Evolutionary conservation across 2,113 vertebrate species (phyloP), one percentile per base, ranked within the genome.

Genomic region (Actenoides hombroni): DNA sequence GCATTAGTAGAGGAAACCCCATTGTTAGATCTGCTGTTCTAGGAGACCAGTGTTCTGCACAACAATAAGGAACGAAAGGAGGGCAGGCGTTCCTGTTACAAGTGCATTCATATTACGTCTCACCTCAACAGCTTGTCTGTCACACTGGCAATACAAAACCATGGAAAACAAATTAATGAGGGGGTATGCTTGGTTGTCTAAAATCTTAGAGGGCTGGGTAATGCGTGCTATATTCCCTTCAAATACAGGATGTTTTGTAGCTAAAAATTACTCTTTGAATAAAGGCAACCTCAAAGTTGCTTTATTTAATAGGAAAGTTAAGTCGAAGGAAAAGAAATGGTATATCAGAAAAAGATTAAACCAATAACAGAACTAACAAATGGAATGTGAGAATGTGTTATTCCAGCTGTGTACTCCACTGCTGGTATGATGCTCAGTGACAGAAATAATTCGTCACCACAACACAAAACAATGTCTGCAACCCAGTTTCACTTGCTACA

Each of bases 381-480:
- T 35, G 13, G 48, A 84, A 95, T 29, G 48, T 74, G 59, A 68
- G 92, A 74, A 90, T 53, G 21, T 80, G 49, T 67, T 83, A 56
- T 37, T 89, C 56, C 51, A 88, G 46, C 39, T 67, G 33, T 25
- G 19, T 75, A 49, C 19, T 67, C 42, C 56, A 37, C 7, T 61
- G 69, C 65, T 68, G 40, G 19, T 37, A 31, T 60, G 64, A 39
- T 88, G 57, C 92, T 91, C 48, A 46, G 48, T 40, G 53, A 83
- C 65, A 91, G 85, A 95, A 94, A 63, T 48, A 81, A 93, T 68
- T 78, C 61, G 86, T 77, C 94, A 86, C 9, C 49, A 44, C 46
- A 70, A 88, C 42, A 61, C 14, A 67, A 77, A 86, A 53, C 64
- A 63, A 21, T 1, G 26, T 44, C 64, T 86, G 61, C 68, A 89